A percentile compares a stretch with the other conserved stretches of the same genome.
phyloP scores from a whole-genome alignment of 1,140 invertebrate species.

The Artemia franciscana region DNA sequence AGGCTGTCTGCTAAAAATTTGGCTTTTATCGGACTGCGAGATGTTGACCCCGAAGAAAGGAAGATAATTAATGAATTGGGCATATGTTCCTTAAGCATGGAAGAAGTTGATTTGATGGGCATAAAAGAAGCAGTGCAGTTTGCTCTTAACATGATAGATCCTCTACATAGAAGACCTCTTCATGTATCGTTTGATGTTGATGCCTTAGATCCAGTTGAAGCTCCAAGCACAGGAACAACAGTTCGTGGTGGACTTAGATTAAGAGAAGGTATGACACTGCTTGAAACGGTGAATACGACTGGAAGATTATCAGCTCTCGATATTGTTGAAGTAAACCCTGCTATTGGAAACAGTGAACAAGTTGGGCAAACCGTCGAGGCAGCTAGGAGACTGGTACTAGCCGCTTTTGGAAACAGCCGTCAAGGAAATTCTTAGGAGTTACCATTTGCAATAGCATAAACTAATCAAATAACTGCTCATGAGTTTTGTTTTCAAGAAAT shows the following conservation, averaged over 20 bases:
- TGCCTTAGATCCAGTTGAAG: slow-evolving; percentile 52
- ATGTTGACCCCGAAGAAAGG: slow-evolving; percentile 57
- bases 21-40: slow-evolving; percentile 66
- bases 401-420: too few relatives aligned
- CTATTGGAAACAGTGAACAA: too few relatives aligned
- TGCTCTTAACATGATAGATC: slow-evolving; percentile 40
- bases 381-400: too few relatives aligned
- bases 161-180: slow-evolving; percentile 37
- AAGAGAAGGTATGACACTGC: slow-evolving; percentile 54
- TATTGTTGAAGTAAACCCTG: too few relatives aligned
- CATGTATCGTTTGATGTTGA: slow-evolving; percentile 89
- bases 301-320: too few relatives aligned
- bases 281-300: slow-evolving; percentile 49
- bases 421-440: too few relatives aligned
- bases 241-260: slow-evolving; percentile 64
- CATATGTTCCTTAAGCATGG: slow-evolving; percentile 55
- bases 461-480: too few relatives aligned
- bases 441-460: too few relatives aligned
- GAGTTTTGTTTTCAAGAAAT: too few relatives aligned
- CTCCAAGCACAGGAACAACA: slow-evolving; percentile 64
- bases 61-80: slow-evolving; percentile 50
- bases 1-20: slow-evolving; percentile 58
- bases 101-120: slow-evolving; percentile 50
- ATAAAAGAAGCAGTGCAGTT: slow-evolving; percentile 46
- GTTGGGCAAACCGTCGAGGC: too few relatives aligned